phyloP scores from a whole-genome alignment of 2,888 invertebrate genomes.

The Drosophila rubida region DNA sequence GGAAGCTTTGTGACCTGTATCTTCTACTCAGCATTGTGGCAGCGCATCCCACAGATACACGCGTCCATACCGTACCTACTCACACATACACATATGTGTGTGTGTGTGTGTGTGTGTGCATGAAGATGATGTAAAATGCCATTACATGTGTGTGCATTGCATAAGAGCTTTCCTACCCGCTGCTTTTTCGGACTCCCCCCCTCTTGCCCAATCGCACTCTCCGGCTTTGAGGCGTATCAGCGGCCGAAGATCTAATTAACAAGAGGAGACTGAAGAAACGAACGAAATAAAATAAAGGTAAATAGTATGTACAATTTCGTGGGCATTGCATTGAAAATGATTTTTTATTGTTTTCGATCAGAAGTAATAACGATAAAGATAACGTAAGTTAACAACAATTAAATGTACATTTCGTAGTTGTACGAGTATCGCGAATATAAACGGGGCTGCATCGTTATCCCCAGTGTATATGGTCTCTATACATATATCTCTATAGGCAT shows the following conservation, averaged over 20 bases:
- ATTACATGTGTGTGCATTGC: conserved; percentile 35
- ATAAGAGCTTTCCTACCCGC: conserved; percentile 30
- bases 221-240: conserved; percentile 25
- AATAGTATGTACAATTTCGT: conserved; percentile 12
- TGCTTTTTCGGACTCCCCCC: neutral
- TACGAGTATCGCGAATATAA: conserved; percentile 33
- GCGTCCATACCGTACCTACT: too few relatives aligned
- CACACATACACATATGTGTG: neutral
- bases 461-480: conserved; percentile 12
- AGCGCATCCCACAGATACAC: conserved; percentile 24
- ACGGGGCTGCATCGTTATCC: conserved; percentile 26
- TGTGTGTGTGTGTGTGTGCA: neutral
- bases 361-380: conserved; percentile 70
- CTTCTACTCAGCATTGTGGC: conserved; percentile 16
- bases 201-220: neutral
- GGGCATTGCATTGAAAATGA: conserved; percentile 73
- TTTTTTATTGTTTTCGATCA: conserved; percentile 76
- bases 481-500: conserved; percentile 13
- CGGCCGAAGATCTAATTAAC: conserved; percentile 53
- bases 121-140: conserved; percentile 50
- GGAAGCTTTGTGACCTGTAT: conserved; percentile 28
- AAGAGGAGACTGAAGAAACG: conserved; percentile 20
- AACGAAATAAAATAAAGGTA: conserved; percentile 9
- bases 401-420: conserved; percentile 65
- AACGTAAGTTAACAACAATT: conserved; percentile 77